These are phyloP conservation scores for Agelastica alni DNA, from an alignment of 2,888 invertebrate genomes.

Conservation along the genomic window DNA sequence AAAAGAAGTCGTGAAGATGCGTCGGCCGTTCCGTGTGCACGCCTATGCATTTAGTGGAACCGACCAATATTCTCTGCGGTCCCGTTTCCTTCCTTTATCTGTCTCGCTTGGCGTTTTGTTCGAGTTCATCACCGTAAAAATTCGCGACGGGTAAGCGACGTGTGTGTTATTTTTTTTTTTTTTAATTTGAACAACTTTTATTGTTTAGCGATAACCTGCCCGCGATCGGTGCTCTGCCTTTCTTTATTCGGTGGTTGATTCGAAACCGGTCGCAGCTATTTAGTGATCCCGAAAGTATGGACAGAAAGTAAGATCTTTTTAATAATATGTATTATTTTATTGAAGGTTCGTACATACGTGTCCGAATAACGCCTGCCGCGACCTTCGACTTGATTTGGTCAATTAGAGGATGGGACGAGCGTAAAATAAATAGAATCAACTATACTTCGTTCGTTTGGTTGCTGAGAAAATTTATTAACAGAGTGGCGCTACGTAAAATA, in stretches of 20 bases:
- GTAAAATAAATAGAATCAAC: no score
- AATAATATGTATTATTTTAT: no score
- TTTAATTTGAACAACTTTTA: no score
- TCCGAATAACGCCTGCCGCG: no score
- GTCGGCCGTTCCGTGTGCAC: not conserved
- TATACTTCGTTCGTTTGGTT: no score
- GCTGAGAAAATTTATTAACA: no score
- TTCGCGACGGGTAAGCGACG: not conserved
- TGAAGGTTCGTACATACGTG: no score
- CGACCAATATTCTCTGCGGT: not conserved
- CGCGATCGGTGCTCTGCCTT: not conserved
- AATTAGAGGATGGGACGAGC: no score
- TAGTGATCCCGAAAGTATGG: not conserved
- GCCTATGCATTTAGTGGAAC: not conserved
- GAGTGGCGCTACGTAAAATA: no score
- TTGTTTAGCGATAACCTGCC: no score
- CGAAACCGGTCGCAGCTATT: not conserved
- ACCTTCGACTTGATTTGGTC: no score
- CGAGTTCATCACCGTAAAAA: constrained; percentile 1
- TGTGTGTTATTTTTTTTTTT: not conserved
- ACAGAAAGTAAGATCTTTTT: not conserved
- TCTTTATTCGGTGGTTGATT: constrained; percentile 1
- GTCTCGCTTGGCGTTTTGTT: constrained; percentile 5
- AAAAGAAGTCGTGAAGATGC: no score
- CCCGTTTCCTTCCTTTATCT: constrained; percentile 5